These are phyloP conservation scores for Philaenus spumarius DNA, from an alignment of 1,140 invertebrate species.

Conservation along the genomic window DNA sequence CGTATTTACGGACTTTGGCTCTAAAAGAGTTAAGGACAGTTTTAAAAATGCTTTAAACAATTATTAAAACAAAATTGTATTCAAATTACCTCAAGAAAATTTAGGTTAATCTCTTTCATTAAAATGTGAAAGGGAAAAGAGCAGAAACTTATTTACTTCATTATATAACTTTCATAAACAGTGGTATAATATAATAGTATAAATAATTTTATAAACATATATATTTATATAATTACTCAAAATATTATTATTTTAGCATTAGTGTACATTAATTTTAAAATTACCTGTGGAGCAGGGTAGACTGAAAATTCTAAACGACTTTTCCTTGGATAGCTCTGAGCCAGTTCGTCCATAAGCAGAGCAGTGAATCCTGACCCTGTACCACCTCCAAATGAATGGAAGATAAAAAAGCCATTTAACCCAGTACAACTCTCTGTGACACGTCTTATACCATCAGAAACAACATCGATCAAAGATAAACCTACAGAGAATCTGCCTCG, in stretches of 20 bases:
- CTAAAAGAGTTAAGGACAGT: no score
- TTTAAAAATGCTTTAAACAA: no score
- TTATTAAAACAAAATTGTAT: no score
- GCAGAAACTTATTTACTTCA: no score
- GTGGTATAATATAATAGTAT: no score
- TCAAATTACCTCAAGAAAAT: no score
- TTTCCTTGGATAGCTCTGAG: conserved; percentile 67
- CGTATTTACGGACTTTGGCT: no score
- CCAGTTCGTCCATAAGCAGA: conserved; percentile 67
- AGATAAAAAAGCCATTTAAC: conserved; percentile 63
- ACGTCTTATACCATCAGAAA: conserved; percentile 38
- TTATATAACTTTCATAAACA: no score
- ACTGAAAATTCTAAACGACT: conserved; percentile 70
- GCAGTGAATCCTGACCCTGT: conserved; percentile 78
- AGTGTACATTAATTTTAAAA: neutral
- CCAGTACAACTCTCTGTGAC: conserved; percentile 46
- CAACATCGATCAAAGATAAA: conserved; percentile 45
- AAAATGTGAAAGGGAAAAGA: no score
- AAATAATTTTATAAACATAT: neutral
- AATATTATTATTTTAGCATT: neutral
- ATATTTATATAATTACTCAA: neutral
- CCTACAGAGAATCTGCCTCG: conserved; percentile 57
- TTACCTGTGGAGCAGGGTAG: conserved; percentile 69
- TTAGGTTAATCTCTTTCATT: no score
- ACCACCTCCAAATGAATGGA: conserved; percentile 75